phyloP scores from a whole-genome alignment of 2,113 vertebrate genomes.

The Takifugu flavidus region DNA sequence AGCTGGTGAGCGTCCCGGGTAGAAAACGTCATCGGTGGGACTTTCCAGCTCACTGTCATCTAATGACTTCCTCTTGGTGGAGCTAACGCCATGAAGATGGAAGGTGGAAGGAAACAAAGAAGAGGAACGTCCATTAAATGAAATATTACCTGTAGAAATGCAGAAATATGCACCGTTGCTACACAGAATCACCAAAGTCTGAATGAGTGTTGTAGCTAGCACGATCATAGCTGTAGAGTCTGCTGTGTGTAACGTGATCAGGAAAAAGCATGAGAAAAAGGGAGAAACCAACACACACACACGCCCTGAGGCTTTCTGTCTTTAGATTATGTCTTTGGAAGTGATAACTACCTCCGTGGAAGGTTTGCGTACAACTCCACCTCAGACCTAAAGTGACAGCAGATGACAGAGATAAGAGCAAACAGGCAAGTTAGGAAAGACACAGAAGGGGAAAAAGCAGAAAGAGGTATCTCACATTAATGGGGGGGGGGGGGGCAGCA shows the following conservation, averaged over 20 bases:
- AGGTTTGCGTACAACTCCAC: slow-evolving; percentile 78
- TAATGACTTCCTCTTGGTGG: slow-evolving; percentile 89
- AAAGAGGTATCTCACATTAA: slow-evolving; percentile 48
- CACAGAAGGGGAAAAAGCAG: slow-evolving; percentile 39
- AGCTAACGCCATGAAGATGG: slow-evolving; percentile 62
- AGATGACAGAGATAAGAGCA: slow-evolving; percentile 54
- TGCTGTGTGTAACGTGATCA: no score
- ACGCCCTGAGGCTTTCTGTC: slow-evolving; percentile 17
- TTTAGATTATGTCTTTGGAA: slow-evolving; percentile 39
- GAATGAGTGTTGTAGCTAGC: no score
- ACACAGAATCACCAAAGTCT: no score
- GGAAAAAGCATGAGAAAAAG: slow-evolving; percentile 7
- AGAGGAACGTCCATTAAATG: slow-evolving; percentile 1
- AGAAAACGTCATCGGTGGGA: slow-evolving; percentile 88
- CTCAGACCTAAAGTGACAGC: slow-evolving; percentile 73
- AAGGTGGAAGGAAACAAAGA: slow-evolving; percentile 9
- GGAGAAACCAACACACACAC: slow-evolving; percentile 15
- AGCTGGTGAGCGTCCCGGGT: slow-evolving; percentile 85
- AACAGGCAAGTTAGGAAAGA: slow-evolving; percentile 46
- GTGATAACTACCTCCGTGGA: slow-evolving; percentile 75
- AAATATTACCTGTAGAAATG: not conserved
- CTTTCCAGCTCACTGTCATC: slow-evolving; percentile 91
- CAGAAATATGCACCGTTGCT: not conserved
- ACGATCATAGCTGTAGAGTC: no score
- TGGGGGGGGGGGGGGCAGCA: slow-evolving; percentile 30